Conservation (phyloP, 2,888 invertebrate genomes). For the Hoplodrina blanda region DNA sequence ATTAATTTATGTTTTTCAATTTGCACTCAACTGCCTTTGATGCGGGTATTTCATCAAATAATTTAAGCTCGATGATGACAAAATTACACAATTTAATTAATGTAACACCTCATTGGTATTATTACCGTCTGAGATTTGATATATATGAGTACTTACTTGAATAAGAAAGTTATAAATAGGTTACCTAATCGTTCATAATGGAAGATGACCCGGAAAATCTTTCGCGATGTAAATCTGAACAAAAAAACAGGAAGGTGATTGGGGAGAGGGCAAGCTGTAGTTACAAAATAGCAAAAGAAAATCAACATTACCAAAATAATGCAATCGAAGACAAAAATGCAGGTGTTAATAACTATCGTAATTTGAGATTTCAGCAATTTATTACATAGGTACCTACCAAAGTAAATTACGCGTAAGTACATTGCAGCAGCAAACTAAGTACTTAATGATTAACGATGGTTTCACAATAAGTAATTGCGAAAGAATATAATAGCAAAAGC, state of each 20-base stretch:
- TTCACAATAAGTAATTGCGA: not conserved
- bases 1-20: conserved; percentile 59
- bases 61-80: conserved; percentile 24
- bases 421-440: too few relatives aligned
- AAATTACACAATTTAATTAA: conserved; percentile 20
- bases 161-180: not conserved
- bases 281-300: too few relatives aligned
- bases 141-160: not conserved
- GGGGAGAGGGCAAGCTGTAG: not conserved
- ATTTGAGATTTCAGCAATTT: not conserved
- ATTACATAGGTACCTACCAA: not conserved
- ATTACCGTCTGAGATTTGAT: conserved; percentile 1
- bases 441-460: not conserved
- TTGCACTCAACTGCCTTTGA: conserved; percentile 21
- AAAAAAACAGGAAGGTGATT: not conserved
- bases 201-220: not conserved
- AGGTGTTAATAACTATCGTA: too few relatives aligned
- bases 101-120: not conserved
- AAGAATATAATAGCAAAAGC: not conserved
- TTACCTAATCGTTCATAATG: too few relatives aligned
- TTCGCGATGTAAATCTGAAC: not conserved
- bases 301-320: too few relatives aligned
- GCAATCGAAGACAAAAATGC: too few relatives aligned
- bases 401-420: too few relatives aligned
- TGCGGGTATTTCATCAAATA: conserved; percentile 35